Evolutionary conservation across 2,113 vertebrate genomes (phyloP).

Genomic region (Syngnathoides biaculeatus): DNA sequence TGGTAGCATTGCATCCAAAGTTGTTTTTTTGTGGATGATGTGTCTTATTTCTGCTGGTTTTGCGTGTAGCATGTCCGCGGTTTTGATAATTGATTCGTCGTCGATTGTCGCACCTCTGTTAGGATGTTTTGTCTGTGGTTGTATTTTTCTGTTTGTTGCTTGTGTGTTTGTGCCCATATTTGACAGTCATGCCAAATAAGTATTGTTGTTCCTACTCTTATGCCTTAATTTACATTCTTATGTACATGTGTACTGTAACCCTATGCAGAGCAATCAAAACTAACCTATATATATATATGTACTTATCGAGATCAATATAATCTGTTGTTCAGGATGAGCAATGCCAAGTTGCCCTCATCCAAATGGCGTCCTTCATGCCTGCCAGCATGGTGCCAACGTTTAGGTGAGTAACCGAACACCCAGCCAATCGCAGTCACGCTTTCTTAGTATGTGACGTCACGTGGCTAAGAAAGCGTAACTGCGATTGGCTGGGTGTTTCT

Average conservation of each 20-base stretch:
- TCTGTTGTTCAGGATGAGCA: conserved; percentile 78
- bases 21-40: not conserved
- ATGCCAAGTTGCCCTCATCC: conserved; percentile 77
- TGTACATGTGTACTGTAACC: no score
- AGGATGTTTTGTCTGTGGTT: not conserved
- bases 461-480: no score
- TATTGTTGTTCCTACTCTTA: not conserved
- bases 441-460: no score
- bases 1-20: not conserved
- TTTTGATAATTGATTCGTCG: no score
- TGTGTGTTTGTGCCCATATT: not conserved
- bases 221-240: no score
- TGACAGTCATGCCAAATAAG: not conserved
- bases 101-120: not conserved
- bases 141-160: not conserved
- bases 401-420: conserved; percentile 78
- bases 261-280: no score
- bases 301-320: not conserved
- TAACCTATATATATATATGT: not conserved
- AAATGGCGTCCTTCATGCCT: conserved; percentile 87
- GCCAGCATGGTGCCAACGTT: conserved; percentile 79
- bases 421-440: no score
- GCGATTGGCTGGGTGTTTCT: no score
- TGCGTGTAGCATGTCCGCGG: not conserved
- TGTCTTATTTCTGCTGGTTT: not conserved